A percentile compares a stretch with the other conserved stretches of the same genome.
These are phyloP conservation scores for Hartigia nigra DNA, from an alignment of 2,888 invertebrate genomes.

Conservation along the genomic window DNA sequence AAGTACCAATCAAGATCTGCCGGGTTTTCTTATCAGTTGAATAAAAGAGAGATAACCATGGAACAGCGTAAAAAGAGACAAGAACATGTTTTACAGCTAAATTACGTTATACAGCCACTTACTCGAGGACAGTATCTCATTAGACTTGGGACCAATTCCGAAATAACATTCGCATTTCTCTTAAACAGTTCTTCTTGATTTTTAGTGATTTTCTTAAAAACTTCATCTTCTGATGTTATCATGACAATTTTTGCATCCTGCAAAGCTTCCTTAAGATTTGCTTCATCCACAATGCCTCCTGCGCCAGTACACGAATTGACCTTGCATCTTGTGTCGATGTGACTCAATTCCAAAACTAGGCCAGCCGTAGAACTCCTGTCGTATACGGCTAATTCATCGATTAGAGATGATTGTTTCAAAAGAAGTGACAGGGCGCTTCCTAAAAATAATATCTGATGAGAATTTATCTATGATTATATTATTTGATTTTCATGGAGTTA, in stretches of 20 bases:
- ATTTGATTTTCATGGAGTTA: constrained; percentile 33
- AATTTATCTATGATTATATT: not conserved
- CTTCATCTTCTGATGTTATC: constrained; percentile 73
- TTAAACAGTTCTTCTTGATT: constrained; percentile 72
- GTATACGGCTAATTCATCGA: constrained; percentile 72
- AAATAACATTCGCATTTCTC: constrained; percentile 64
- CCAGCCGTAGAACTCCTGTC: constrained; percentile 65
- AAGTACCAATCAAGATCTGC: not conserved
- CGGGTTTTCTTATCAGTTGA: not conserved
- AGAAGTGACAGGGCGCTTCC: constrained; percentile 66
- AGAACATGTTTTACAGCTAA: not conserved
- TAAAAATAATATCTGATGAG: constrained; percentile 15
- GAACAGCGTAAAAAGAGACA: not conserved
- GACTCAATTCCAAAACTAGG: constrained; percentile 64
- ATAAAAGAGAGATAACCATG: not conserved
- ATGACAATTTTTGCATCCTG: constrained; percentile 73
- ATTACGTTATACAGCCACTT: constrained; percentile 20
- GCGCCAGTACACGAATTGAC: constrained; percentile 44
- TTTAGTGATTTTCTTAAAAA: constrained; percentile 54
- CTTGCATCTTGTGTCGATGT: constrained; percentile 66
- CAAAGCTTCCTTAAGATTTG: constrained; percentile 55
- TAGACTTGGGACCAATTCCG: constrained; percentile 40
- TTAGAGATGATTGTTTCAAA: constrained; percentile 70
- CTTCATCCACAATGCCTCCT: constrained; percentile 44
- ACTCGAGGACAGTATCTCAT: constrained; percentile 48